Evolutionary conservation across 2,797 vertebrate species (phyloP).

Genomic region (Scarus forsteni): DNA sequence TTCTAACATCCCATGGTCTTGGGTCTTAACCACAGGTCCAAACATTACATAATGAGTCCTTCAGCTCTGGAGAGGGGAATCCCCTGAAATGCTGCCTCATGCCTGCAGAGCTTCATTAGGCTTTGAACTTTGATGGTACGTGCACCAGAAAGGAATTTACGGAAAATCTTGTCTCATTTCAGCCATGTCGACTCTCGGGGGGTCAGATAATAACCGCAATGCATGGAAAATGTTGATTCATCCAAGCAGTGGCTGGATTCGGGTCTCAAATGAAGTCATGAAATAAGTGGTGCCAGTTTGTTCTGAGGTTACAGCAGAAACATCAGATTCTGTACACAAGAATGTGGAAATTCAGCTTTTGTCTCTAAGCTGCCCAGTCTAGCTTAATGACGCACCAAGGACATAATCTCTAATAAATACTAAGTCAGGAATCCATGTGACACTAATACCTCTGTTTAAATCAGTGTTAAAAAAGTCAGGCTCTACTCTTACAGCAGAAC

Average conservation of each 20-base stretch:
- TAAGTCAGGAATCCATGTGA: constrained; percentile 18
- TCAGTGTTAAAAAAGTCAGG: not conserved
- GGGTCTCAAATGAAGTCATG: constrained; percentile 52
- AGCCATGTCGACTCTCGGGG: constrained; percentile 19
- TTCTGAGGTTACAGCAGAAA: constrained; percentile 36
- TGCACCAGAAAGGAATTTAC: constrained; percentile 19
- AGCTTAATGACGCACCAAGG: constrained; percentile 19
- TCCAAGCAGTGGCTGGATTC: constrained; percentile 17
- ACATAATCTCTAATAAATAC: constrained; percentile 24
- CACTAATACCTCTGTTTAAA: constrained; percentile 8
- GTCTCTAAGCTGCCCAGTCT: constrained; percentile 29
- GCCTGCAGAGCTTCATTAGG: constrained; percentile 36
- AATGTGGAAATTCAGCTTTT: constrained; percentile 37
- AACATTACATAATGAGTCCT: constrained; percentile 60
- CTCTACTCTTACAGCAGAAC: no score
- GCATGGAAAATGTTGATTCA: constrained; percentile 56
- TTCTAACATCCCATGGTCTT: constrained; percentile 61
- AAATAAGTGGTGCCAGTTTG: constrained; percentile 35
- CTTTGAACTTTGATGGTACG: constrained; percentile 11
- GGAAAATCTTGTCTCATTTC: constrained; percentile 51
- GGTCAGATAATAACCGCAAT: constrained; percentile 45
- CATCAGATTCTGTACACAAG: constrained; percentile 36
- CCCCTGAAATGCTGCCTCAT: constrained; percentile 64
- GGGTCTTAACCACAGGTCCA: constrained; percentile 51
- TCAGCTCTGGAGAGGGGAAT: constrained; percentile 59